These are phyloP conservation scores for Melinaea marsaeus DNA, from an alignment of 2,888 invertebrate species.

Conservation along the genomic window DNA sequence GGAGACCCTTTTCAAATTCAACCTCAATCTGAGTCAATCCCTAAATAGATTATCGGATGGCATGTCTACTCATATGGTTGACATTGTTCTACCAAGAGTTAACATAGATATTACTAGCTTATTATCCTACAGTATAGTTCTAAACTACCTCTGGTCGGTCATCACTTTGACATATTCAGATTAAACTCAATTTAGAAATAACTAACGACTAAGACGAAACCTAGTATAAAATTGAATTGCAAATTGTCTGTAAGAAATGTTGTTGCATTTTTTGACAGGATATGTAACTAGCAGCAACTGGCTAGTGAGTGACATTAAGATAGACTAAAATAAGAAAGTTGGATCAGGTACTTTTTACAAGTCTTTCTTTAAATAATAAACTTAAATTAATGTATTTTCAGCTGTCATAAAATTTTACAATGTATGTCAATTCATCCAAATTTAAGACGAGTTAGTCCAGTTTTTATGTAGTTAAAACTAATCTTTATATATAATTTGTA, in stretches of 20 bases:
- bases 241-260: slow-evolving; percentile 28
- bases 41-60: slow-evolving; percentile 24
- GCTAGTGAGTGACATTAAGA: too few species aligned
- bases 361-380: too few species aligned
- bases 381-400: too few species aligned
- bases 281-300: too few species aligned
- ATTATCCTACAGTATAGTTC: slow-evolving; percentile 20
- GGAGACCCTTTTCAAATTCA: slow-evolving; percentile 8
- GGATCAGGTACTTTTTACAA: too few species aligned
- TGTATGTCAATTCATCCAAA: too few species aligned
- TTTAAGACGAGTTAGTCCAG: too few species aligned
- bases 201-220: slow-evolving; percentile 21
- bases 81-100: slow-evolving; percentile 27
- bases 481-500: too few species aligned
- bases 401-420: too few species aligned
- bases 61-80: slow-evolving; percentile 24
- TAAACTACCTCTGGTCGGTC: slow-evolving; percentile 19
- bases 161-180: slow-evolving; percentile 10
- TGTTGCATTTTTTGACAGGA: too few species aligned
- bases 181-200: slow-evolving; percentile 3
- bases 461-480: too few species aligned
- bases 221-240: slow-evolving; percentile 40
- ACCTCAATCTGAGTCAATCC: slow-evolving; percentile 15
- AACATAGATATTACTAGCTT: slow-evolving; percentile 27
- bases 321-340: too few species aligned